Base-by-base conservation (phyloP, 2,797 vertebrate species). In the Gobionotothen gibberifrons region DNA sequence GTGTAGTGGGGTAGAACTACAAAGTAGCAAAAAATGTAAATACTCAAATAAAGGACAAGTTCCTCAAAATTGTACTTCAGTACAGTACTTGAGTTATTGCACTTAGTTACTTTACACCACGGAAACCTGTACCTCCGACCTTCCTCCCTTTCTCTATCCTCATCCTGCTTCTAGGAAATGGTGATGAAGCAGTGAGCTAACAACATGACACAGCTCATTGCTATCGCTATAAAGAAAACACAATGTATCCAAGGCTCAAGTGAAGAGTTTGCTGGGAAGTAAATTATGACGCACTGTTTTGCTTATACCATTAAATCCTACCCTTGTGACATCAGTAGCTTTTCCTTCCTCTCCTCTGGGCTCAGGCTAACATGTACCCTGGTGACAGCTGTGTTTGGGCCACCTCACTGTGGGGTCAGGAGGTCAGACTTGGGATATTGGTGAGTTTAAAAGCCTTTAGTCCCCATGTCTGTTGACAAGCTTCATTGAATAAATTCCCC, bases 381-480 rank as follows among this genome's bases (percentile, higher is more conserved):
- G 90, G 91, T 83, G 74, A 84, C 94, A 94, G 94, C 94, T 95
- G 93, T 94, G 90, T 94, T 94, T 94, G 90, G 87, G 79, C 63
- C 80, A 74, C 79, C 72, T 69, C 16, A 3, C 61, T 58, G 47
- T 7, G n/a, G 57, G 84, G 81, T 86, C 79, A 70, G 56, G 76
- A 84, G 87, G 89, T 89, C 89, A 89, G 46, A 53, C 58, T 73
- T 65, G 75, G 79, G 70, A 86, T 79, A 76, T 62, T 85, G 82
- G 74, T 78, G 48, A 73, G 74, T 79, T 79, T 85, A 54, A 86
- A 91, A 84, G 85, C 78, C 76, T 83, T 79, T 52, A 49, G 76
- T 77, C 72, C 68, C 82, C 70, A 49, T 36, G 81, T 75, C 87
- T 92, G 79, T 93, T 91, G 89, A 92, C 90, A 88, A 42, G 77